Conservation (phyloP, 2,797 vertebrate species). For the Manis pentadactyla region DNA sequence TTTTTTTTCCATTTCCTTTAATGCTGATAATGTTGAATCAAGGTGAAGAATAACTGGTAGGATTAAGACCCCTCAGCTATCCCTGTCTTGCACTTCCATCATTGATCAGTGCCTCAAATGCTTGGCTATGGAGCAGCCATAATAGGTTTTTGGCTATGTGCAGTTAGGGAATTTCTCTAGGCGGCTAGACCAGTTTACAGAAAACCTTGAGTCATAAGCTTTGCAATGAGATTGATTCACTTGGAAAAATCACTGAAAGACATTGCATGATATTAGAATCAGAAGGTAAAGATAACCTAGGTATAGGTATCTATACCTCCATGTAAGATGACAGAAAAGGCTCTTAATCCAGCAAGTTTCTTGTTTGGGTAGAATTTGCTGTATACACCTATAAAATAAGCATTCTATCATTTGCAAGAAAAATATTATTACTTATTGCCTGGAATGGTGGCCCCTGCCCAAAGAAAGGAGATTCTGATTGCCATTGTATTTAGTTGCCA, state of each 20-base stretch:
- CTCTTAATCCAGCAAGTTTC: neutral
- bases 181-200: conserved; percentile 13
- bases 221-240: neutral
- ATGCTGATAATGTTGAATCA: neutral
- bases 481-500: neutral
- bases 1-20: neutral
- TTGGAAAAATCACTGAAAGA: conserved; percentile 66
- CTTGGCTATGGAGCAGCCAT: conserved; percentile 59
- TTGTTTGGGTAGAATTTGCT: neutral
- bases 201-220: neutral
- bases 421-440: neutral
- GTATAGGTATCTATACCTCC: neutral
- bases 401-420: conserved; percentile 7
- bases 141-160: conserved; percentile 65
- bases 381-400: neutral
- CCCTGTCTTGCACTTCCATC: neutral
- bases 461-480: neutral
- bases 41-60: conserved; percentile 31
- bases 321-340: neutral
- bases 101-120: conserved; percentile 43
- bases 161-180: conserved; percentile 63
- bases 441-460: neutral
- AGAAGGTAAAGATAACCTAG: neutral
- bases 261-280: neutral
- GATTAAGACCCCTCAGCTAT: neutral